Evolutionary conservation across 1,140 invertebrate genomes (phyloP).

Genomic region (Drosophila dunni): DNA sequence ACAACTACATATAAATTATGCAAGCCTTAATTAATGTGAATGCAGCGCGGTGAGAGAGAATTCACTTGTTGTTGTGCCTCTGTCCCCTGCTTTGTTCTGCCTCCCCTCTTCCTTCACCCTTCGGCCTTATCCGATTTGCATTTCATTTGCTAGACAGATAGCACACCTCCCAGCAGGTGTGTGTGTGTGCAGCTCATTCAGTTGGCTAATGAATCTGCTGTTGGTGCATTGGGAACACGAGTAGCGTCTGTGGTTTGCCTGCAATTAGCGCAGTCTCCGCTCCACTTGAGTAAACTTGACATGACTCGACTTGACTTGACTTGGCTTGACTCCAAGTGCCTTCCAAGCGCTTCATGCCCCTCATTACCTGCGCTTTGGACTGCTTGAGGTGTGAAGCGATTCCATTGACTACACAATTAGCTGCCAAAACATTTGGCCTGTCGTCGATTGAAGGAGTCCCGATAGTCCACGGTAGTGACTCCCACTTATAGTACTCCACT

Average conservation of each 20-base stretch:
- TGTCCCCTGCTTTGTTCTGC: background rate
- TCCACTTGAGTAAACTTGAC: constrained; percentile 38
- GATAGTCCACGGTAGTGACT: too few species aligned
- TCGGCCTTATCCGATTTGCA: constrained; percentile 31
- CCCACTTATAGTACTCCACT: too few species aligned
- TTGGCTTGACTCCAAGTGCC: background rate
- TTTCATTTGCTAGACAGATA: constrained; percentile 26
- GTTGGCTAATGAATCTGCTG: constrained; percentile 61
- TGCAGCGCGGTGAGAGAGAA: constrained; percentile 2
- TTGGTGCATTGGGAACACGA: constrained; percentile 41
- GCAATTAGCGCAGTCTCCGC: constrained; percentile 56
- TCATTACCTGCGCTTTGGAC: background rate
- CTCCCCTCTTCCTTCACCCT: background rate
- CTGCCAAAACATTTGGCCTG: background rate
- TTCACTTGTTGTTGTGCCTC: constrained; percentile 17
- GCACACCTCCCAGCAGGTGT: background rate
- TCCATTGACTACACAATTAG: background rate
- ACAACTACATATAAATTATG: constrained; percentile 63
- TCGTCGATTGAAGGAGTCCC: background rate
- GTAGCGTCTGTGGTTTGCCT: constrained; percentile 52
- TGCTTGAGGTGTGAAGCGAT: constrained; percentile 34
- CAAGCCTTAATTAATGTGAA: constrained; percentile 65
- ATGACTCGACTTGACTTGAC: constrained; percentile 45
- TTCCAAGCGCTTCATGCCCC: background rate
- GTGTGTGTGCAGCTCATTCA: background rate